Percentiles rank a stretch among this genome's conserved stretches.
These are phyloP conservation scores for Camptogramma bilineatum DNA, from an alignment of 2,888 invertebrate species.

Conservation along the genomic window DNA sequence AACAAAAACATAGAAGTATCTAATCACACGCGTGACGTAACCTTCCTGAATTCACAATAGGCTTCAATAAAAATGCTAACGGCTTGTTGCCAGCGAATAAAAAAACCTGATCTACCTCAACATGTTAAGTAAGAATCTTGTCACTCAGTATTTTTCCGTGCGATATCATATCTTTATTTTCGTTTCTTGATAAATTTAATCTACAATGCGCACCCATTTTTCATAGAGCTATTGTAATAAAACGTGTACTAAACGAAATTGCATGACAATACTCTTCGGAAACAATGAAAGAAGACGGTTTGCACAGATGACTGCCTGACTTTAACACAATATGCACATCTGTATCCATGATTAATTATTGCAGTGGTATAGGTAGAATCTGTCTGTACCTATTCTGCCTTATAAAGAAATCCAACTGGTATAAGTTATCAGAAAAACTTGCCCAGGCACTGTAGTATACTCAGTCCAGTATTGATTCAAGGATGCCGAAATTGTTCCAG, in stretches of 20 bases:
- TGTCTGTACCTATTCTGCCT: constrained; percentile 1
- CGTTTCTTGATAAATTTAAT: constrained; percentile 37
- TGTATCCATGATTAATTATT: neutral
- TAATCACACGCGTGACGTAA: constrained; percentile 49
- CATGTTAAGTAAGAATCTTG: constrained; percentile 47
- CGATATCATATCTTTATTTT: constrained; percentile 55
- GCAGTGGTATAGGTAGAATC: neutral
- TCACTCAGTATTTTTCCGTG: constrained; percentile 63
- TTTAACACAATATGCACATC: constrained; percentile 22
- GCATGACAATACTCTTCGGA: constrained; percentile 29
- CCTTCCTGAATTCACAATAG: constrained; percentile 45
- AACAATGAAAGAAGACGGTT: constrained; percentile 44
- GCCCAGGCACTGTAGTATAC: constrained; percentile 25
- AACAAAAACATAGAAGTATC: constrained; percentile 41
- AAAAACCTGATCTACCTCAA: constrained; percentile 70
- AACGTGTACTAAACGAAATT: constrained; percentile 34
- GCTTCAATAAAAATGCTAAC: constrained; percentile 45
- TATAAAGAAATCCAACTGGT: neutral
- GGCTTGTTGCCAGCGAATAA: constrained; percentile 40
- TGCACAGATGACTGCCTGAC: constrained; percentile 45
- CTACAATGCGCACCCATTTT: constrained; percentile 33
- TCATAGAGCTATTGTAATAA: constrained; percentile 26
- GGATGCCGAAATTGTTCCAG: constrained; percentile 37
- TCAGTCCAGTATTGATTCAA: constrained; percentile 48
- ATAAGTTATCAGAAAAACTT: neutral